A percentile compares a stretch with the other conserved stretches of the same genome.
Conservation (phyloP, 2,113 vertebrate genomes). For the Corythaixoides concolor region DNA sequence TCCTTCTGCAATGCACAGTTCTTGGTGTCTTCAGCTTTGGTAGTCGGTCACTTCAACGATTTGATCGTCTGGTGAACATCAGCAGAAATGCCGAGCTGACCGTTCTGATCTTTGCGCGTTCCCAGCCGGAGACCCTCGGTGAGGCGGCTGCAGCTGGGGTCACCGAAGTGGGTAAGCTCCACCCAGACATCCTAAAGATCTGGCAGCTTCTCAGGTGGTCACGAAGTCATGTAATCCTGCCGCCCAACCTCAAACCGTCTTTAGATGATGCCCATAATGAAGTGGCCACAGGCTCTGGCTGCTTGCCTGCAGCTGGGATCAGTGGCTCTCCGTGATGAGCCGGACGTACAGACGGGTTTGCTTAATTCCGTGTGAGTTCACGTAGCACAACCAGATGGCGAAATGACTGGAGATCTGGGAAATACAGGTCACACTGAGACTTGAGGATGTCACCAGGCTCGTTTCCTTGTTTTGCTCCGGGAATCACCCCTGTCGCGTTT, state of each 20-base stretch:
- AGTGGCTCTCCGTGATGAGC: background rate
- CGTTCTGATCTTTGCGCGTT: accelerated
- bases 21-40: accelerated
- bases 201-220: background rate
- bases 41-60: background rate
- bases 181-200: background rate
- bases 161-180: background rate
- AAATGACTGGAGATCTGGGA: background rate
- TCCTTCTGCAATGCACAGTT: background rate
- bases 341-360: background rate
- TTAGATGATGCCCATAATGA: background rate
- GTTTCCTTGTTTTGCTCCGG: constrained; percentile 8
- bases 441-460: constrained; percentile 3
- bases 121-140: background rate
- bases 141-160: background rate
- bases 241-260: background rate
- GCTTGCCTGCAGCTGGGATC: background rate
- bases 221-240: background rate
- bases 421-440: background rate
- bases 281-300: background rate
- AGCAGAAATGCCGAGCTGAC: background rate
- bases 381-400: background rate
- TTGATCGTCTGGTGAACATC: background rate
- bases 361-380: background rate
- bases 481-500: constrained; percentile 4